Conservation (phyloP, 2,797 vertebrate genomes). For the Molothrus aeneus region DNA sequence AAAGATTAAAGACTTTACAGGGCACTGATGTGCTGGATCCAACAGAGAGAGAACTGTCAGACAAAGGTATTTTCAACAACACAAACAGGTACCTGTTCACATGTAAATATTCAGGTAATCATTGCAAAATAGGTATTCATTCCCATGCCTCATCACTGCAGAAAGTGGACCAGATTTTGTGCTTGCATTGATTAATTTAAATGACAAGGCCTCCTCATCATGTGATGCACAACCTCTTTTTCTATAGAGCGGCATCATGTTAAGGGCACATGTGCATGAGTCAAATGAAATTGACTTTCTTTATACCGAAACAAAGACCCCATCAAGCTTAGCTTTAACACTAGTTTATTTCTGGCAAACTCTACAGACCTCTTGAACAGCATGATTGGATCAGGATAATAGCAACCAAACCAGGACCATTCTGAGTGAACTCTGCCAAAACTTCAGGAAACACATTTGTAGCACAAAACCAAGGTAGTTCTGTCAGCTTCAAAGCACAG, state of each 20-base stretch:
- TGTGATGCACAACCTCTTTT: neutral
- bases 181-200: neutral
- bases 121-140: neutral
- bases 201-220: neutral
- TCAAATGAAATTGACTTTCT: neutral
- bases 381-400: neutral
- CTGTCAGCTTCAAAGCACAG: neutral
- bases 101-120: neutral
- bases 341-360: neutral
- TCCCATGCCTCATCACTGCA: neutral
- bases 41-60: neutral
- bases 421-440: neutral
- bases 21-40: neutral
- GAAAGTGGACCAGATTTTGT: neutral
- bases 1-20: neutral
- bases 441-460: neutral
- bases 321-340: neutral
- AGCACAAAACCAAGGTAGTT: neutral
- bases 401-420: neutral
- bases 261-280: fast-evolving
- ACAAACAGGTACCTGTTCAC: neutral
- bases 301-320: neutral
- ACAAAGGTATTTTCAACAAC: neutral
- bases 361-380: neutral
- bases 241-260: neutral